Evolutionary conservation across 2,888 invertebrate genomes (phyloP).

Genomic region (Agonum fuliginosum): DNA sequence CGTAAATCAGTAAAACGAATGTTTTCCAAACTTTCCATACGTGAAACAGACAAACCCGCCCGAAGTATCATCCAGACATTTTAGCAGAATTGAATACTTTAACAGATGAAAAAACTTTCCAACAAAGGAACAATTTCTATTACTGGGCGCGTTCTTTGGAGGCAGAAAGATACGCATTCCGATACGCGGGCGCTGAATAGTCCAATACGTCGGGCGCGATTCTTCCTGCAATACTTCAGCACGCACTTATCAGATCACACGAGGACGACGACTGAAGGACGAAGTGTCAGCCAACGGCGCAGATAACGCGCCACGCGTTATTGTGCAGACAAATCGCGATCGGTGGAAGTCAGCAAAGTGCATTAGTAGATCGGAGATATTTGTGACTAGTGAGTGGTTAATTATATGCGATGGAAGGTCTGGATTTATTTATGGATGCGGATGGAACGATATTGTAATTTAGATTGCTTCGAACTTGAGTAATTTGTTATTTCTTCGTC

Average conservation of each 20-base stretch:
- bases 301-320: neutral
- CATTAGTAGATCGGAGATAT: no score
- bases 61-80: slow-evolving; percentile 19
- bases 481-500: no score
- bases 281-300: neutral
- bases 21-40: slow-evolving; percentile 13
- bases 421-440: no score
- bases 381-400: no score
- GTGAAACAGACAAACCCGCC: neutral
- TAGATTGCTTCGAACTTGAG: no score
- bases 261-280: no score
- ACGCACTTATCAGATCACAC: slow-evolving; percentile 38
- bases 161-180: neutral
- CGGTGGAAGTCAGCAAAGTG: no score
- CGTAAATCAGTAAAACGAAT: neutral
- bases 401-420: no score
- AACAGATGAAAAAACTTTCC: slow-evolving; percentile 30
- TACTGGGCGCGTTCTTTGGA: neutral
- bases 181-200: slow-evolving; percentile 32
- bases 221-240: slow-evolving; percentile 51
- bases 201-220: slow-evolving; percentile 43
- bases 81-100: slow-evolving; percentile 35
- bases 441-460: no score
- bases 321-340: neutral
- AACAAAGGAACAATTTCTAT: slow-evolving; percentile 33